Conservation (phyloP, 2,113 vertebrate species). For the Clarias gariepinus region DNA sequence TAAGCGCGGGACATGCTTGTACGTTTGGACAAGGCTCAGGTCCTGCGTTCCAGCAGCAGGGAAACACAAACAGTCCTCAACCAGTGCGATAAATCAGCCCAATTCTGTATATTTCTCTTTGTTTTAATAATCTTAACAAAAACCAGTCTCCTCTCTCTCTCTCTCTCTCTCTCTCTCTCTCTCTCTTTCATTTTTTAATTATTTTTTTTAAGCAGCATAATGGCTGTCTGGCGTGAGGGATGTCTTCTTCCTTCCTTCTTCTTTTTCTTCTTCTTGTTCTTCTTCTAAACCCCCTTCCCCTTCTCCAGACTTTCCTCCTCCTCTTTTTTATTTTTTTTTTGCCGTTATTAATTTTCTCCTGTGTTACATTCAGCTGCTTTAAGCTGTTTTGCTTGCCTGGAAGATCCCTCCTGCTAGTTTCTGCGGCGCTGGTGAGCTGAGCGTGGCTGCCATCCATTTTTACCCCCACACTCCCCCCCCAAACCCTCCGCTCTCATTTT, state of each 20-base stretch:
- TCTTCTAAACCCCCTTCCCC: not conserved
- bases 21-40: conserved; percentile 30
- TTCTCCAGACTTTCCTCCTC: not conserved
- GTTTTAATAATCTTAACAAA: conserved; percentile 55
- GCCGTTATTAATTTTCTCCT: conserved; percentile 55
- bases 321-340: conserved; percentile 36
- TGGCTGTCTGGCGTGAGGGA: conserved; percentile 50
- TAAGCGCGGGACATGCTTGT: not conserved
- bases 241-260: conserved; percentile 31
- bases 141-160: conserved; percentile 44
- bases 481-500: conserved; percentile 48
- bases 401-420: conserved; percentile 42
- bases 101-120: conserved; percentile 51
- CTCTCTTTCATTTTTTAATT: conserved; percentile 15
- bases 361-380: conserved; percentile 55
- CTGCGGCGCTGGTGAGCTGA: conserved; percentile 34
- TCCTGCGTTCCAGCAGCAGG: conserved; percentile 29
- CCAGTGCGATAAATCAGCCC: conserved; percentile 43
- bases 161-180: too few species aligned
- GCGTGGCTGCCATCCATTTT: conserved; percentile 53
- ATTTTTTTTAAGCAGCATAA: conserved; percentile 38
- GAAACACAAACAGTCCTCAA: conserved; percentile 51
- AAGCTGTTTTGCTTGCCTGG: conserved; percentile 54
- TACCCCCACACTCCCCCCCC: conserved; percentile 10
- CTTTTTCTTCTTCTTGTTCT: conserved; percentile 2